Conservation (phyloP, 2,113 vertebrate species). For the Hyperopisus bebe region DNA sequence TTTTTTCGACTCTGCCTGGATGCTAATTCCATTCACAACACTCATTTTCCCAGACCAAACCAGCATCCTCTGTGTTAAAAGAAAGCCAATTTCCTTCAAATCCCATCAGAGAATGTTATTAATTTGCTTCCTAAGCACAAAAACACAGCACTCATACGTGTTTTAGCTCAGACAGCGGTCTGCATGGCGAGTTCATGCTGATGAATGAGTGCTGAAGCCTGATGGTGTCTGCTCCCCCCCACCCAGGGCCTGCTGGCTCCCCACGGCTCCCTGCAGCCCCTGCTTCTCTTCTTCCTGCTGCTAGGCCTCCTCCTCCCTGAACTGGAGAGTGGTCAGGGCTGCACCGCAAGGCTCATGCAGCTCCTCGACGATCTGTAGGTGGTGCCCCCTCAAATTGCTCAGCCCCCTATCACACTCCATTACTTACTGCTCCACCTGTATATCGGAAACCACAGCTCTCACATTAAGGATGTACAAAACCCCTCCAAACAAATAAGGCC, state of each 20-base stretch:
- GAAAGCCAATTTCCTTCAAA: slow-evolving; percentile 40
- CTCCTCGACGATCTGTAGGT: background rate
- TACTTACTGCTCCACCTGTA: background rate
- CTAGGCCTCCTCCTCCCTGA: slow-evolving; percentile 2
- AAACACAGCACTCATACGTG: slow-evolving; percentile 57
- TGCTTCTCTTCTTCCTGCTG: background rate
- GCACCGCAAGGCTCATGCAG: background rate
- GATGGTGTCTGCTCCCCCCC: background rate
- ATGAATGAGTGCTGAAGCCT: background rate
- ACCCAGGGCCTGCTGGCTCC: background rate
- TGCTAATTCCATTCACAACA: slow-evolving; percentile 10
- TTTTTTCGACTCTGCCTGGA: background rate
- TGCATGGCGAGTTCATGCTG: slow-evolving; percentile 39
- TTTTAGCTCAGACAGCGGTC: slow-evolving; percentile 38
- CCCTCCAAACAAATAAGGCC: background rate
- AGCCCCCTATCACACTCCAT: background rate
- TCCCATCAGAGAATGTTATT: slow-evolving; percentile 47
- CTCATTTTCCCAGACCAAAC: slow-evolving; percentile 8
- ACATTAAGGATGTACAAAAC: background rate
- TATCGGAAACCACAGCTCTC: background rate
- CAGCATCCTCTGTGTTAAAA: background rate
- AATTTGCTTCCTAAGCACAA: slow-evolving; percentile 61
- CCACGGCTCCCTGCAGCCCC: background rate
- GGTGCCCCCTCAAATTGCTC: background rate
- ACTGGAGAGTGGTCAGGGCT: background rate